A percentile compares a stretch with the other conserved stretches of the same genome.
These are phyloP conservation scores for Semnornis frantzii DNA, from an alignment of 2,113 vertebrate genomes.

Conservation along the genomic window DNA sequence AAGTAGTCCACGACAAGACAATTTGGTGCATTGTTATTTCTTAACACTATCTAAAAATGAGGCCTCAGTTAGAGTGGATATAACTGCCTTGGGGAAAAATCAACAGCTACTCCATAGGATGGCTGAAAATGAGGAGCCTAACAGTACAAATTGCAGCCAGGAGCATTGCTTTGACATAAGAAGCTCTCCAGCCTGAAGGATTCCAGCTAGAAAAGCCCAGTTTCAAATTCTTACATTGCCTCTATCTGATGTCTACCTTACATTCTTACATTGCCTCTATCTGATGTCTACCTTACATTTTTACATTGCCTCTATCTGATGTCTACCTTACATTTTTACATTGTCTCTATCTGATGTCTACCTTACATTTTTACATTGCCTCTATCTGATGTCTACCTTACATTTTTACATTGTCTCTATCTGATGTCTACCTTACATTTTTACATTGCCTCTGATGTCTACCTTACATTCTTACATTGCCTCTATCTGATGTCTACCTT, in stretches of 20 bases:
- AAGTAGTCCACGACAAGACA: neutral
- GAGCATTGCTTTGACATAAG: neutral
- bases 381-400: too few relatives aligned
- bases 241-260: neutral
- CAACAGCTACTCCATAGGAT: neutral
- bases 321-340: too few relatives aligned
- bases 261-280: too few relatives aligned
- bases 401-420: too few relatives aligned
- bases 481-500: too few relatives aligned
- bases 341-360: too few relatives aligned
- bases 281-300: too few relatives aligned
- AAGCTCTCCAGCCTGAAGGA: neutral
- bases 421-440: too few relatives aligned
- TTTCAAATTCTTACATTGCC: neutral
- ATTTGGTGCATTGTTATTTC: neutral
- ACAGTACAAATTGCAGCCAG: neutral
- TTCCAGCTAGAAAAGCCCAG: neutral
- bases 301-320: too few relatives aligned
- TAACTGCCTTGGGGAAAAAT: neutral
- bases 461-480: too few relatives aligned
- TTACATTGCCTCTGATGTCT: too few relatives aligned
- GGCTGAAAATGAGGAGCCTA: neutral
- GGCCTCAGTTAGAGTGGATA: neutral
- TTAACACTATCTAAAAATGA: neutral
- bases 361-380: too few relatives aligned